Evolutionary conservation across 2,888 invertebrate species (phyloP), one percentile per base, ranked within the genome.

Genomic region (Mellilla xanthometata): DNA sequence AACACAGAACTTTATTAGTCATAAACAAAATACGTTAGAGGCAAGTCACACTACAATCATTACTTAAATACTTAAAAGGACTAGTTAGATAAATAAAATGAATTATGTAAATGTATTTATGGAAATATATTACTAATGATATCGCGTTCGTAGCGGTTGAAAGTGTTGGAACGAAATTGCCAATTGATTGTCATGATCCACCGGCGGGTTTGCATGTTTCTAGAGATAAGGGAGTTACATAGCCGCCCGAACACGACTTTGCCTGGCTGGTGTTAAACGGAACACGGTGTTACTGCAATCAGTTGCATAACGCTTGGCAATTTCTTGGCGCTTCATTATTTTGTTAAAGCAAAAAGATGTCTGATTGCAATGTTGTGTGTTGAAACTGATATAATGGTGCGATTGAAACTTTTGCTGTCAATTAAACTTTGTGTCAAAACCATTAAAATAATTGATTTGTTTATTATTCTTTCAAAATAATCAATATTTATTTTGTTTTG

Each of bases 171-270:
- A 63, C 58, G 54, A 68, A 72, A 69, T 70, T 64, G 68, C 61
- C 62, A 75, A 81, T 81, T 76, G 76, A 80, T 80, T 74, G 73
- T 74, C 64, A 70, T 70, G 72, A 74, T 77, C 65, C 72, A 57
- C 50, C 54, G 63, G 57, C 52, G 59, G 75, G 75, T 81, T 84
- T 78, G 82, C 83, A 82, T 86, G 81, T 81, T 76, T 71, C 71
- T 70, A 65, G 59, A 77, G 85, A 83, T 84, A 86, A 84, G 73
- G 72, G 65, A 72, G 77, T 70, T 69, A 71, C 72, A 72, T 75
- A 75, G 72, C 60, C 60, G 64, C 53, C 62, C 57, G 62, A 72
- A 70, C 73, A 69, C 60, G 62, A 65, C 54, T 64, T 62, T 12
- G 60, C 62, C 49, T 57, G 56, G 54, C 56, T 52, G 55, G 58